phyloP scores from a whole-genome alignment of 2,888 invertebrate genomes.

The Cryptocephalus primarius region DNA sequence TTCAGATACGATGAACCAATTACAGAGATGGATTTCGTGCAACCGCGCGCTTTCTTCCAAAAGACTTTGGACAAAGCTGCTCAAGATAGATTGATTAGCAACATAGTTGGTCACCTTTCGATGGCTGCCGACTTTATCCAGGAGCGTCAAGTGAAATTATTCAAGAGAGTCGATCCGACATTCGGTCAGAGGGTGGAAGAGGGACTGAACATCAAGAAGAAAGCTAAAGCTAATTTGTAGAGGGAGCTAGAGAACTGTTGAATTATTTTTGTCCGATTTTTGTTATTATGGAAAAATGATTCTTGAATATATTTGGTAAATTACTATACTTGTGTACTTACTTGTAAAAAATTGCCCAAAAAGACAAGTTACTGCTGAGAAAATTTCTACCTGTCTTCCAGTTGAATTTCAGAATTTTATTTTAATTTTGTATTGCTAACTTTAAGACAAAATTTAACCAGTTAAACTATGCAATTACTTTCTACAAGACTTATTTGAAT shows the following conservation, averaged over 20 bases:
- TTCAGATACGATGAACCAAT: constrained; percentile 51
- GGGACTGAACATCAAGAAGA: constrained; percentile 21
- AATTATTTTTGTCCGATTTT: too few species aligned
- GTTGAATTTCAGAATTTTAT: too few species aligned
- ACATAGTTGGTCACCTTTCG: constrained; percentile 69
- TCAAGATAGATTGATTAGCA: constrained; percentile 59
- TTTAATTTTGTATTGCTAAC: too few species aligned
- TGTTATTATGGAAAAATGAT: too few species aligned
- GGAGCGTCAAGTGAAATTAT: constrained; percentile 75
- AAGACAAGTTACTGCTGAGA: too few species aligned
- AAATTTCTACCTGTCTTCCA: too few species aligned
- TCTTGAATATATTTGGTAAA: too few species aligned
- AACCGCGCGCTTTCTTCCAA: constrained; percentile 70
- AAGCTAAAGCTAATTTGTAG: constrained; percentile 24
- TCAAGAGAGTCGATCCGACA: constrained; percentile 67
- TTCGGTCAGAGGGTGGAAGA: constrained; percentile 64
- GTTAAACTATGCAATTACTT: too few species aligned
- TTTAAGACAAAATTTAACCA: too few species aligned
- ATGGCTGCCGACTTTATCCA: constrained; percentile 78
- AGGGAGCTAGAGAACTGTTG: background rate
- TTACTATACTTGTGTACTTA: too few species aligned
- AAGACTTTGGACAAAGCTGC: constrained; percentile 60
- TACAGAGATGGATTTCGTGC: constrained; percentile 85
- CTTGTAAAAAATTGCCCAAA: too few species aligned
- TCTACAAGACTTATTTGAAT: too few species aligned